Base-by-base conservation (phyloP, 2,113 vertebrate genomes). In the Rhombomys opimus region DNA sequence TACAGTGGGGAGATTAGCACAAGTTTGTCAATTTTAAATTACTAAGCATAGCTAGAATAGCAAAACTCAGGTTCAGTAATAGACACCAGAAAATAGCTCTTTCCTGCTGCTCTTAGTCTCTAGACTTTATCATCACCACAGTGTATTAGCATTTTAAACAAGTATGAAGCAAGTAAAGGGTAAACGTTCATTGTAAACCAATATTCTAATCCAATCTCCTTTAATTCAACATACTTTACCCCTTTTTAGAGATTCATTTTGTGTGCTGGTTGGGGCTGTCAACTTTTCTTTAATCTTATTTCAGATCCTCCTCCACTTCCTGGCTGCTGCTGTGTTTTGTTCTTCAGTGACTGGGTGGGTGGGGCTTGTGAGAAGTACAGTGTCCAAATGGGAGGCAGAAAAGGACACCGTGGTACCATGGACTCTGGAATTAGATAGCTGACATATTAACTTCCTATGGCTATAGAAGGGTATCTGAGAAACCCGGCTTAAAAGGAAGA, bases 11-110 rank as follows among this genome's bases (percentile, higher is more conserved):
- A 1, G 30, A 50, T 72, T 82, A 82, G 65, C 32, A 59, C 9
- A 91, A 30, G 17, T 72, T 87, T 41, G n/a, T 90, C 90, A 72
- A 10, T 87, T 86, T 96, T 59, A 91, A 57, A 46, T 20, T 46
- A 75, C 63, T 93, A 89, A 94, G 54, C 63, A 73, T 46, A 87
- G 11, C 18, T 90, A 7, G 52, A 86, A 88, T 63, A 89, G 22
- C 3, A 23, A 67, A 89, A 41, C 6, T 30, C 76, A 30, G 50
- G 10, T 18, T 85, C 59, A 68, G 15, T 15, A 14, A 12, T 41
- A 18, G 38, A 38, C 2, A 38, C 77, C 13, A 87, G 78, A 46
- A 94, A 91, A 54, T 27, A n/a, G 80, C 11, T 87, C 73, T 78
- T 20, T 68, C 87, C 38, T 91, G 72, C 12, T 1, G n/a, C n/a